Evolutionary conservation across 2,113 vertebrate genomes (phyloP).

Genomic region (chimpanzee (Pan troglodytes)): DNA sequence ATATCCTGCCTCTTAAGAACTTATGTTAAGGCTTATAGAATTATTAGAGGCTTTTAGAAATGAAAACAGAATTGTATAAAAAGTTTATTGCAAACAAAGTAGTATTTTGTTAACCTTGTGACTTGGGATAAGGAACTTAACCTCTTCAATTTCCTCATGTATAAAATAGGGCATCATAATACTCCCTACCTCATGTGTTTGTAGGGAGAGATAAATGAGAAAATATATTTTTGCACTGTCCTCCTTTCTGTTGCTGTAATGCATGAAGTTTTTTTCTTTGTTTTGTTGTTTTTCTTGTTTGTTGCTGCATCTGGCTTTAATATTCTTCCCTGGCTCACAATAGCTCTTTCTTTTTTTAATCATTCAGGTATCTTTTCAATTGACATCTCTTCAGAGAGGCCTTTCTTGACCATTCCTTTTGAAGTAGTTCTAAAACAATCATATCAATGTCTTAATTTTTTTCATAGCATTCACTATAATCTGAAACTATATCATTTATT

Average conservation of each 20-base stretch:
- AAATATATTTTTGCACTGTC: neutral
- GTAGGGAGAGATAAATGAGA: neutral
- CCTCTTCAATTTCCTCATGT: neutral
- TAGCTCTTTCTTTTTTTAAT: neutral
- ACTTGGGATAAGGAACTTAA: neutral
- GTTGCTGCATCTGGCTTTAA: neutral
- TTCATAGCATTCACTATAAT: neutral
- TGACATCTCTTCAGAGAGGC: neutral
- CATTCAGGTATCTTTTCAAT: neutral
- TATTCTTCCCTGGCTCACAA: neutral
- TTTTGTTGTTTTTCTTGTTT: neutral
- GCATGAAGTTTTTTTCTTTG: neutral
- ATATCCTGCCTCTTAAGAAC: conserved; percentile 26
- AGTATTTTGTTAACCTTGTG: conserved; percentile 8
- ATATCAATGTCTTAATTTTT: neutral
- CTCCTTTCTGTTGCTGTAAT: neutral
- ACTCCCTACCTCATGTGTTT: neutral
- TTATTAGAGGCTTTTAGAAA: conserved; percentile 46
- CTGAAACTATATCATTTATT: neutral
- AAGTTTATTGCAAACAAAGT: conserved; percentile 35
- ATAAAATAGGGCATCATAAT: neutral
- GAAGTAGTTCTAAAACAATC: neutral
- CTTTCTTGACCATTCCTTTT: neutral
- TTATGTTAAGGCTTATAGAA: conserved; percentile 34
- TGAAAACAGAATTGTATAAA: conserved; percentile 54